Evolutionary conservation across 2,113 vertebrate genomes (phyloP).

Genomic region (Sphyrna mokarran): DNA sequence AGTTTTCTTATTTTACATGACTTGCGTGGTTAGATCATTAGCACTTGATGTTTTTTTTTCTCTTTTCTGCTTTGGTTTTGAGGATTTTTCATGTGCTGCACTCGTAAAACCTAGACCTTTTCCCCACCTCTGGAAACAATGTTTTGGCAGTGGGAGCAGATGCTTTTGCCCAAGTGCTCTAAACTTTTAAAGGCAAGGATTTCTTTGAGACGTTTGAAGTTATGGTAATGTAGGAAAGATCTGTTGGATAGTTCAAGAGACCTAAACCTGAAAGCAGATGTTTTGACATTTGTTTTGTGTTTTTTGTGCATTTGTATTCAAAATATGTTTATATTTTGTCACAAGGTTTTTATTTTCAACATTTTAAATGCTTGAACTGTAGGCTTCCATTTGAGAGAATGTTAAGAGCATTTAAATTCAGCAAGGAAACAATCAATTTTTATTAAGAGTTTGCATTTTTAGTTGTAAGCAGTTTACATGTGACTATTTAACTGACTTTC

Average conservation of each 20-base stretch:
- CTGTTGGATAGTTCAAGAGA: background rate
- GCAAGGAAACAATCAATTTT: background rate
- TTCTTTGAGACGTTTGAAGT: background rate
- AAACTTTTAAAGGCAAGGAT: background rate
- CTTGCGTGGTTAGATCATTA: background rate
- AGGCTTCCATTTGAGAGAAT: background rate
- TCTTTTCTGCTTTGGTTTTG: background rate
- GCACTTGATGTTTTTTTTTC: background rate
- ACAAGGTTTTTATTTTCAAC: background rate
- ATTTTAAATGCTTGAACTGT: background rate
- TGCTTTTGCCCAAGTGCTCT: background rate
- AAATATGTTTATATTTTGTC: background rate
- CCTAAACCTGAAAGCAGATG: background rate
- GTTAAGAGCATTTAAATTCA: background rate
- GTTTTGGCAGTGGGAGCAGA: background rate
- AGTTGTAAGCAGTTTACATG: background rate
- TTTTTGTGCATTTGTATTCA: background rate
- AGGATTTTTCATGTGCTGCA: background rate
- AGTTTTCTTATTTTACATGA: background rate
- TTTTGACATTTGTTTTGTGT: background rate
- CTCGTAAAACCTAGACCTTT: background rate
- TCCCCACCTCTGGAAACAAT: background rate
- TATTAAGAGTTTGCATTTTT: background rate
- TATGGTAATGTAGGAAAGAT: background rate
- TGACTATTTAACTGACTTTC: slow-evolving; percentile 12